These are phyloP conservation scores for Pangasius larnaudii DNA, from an alignment of 2,797 vertebrate genomes.

Conservation along the genomic window DNA sequence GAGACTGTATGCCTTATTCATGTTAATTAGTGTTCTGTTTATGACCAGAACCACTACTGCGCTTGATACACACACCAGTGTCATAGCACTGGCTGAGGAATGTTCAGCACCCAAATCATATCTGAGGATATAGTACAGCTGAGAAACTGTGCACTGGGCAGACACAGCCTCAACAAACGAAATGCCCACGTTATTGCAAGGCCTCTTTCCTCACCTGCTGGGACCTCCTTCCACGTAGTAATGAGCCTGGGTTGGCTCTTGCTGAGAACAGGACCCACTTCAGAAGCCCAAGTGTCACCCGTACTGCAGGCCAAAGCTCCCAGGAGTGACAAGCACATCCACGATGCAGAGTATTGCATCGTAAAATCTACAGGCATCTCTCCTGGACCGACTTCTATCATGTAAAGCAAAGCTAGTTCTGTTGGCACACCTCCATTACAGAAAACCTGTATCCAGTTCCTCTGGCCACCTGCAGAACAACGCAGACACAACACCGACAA, in stretches of 20 bases:
- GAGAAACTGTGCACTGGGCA: no score
- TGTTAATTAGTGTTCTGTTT: neutral
- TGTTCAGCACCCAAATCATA: neutral
- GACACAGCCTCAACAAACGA: neutral
- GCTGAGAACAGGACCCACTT: constrained; percentile 88
- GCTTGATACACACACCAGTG: neutral
- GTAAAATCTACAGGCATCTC: constrained; percentile 93
- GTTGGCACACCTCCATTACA: constrained; percentile 93
- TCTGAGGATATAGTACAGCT: neutral
- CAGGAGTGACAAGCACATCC: constrained; percentile 94
- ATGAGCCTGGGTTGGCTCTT: constrained; percentile 85
- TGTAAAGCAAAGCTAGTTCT: constrained; percentile 91
- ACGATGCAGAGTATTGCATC: constrained; percentile 90
- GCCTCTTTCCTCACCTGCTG: constrained; percentile 76
- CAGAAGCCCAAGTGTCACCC: constrained; percentile 96
- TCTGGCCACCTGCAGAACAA: constrained; percentile 83
- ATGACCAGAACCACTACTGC: neutral
- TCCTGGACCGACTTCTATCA: constrained; percentile 94
- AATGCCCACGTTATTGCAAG: neutral
- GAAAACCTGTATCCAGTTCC: constrained; percentile 95
- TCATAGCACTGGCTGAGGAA: neutral
- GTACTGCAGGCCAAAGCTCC: constrained; percentile 87
- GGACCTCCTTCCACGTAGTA: constrained; percentile 92
- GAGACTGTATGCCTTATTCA: neutral
- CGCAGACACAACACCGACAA: neutral